Conservation (phyloP, 1,140 invertebrate genomes). For the Leptoteleia sp. region DNA sequence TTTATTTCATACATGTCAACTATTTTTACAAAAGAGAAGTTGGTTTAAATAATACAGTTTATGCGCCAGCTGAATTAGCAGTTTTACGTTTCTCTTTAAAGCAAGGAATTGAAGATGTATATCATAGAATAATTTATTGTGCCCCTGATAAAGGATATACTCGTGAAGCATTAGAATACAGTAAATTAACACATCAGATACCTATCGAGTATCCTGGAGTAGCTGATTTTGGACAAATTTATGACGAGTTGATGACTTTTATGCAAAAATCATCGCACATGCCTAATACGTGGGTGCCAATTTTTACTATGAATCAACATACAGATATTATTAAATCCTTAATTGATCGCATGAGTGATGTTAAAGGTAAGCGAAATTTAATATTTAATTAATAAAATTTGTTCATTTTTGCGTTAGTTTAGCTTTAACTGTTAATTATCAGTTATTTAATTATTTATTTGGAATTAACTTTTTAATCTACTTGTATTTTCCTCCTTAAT, state of each 20-base stretch:
- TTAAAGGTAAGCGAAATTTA: too few species aligned
- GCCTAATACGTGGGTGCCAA: conserved; percentile 67
- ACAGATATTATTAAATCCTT: conserved; percentile 65
- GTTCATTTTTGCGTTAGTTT: too few species aligned
- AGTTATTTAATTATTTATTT: too few species aligned
- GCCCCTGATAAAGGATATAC: conserved; percentile 81
- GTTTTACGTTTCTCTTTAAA: conserved; percentile 79
- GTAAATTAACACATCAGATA: conserved; percentile 80
- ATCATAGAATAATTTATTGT: conserved; percentile 81
- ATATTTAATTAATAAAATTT: too few species aligned
- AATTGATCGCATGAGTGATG: conserved; percentile 75
- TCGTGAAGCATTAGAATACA: conserved; percentile 77
- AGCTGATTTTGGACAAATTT: conserved; percentile 65
- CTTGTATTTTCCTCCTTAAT: too few species aligned
- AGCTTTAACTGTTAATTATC: too few species aligned
- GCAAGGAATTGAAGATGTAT: conserved; percentile 80
- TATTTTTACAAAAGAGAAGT: conserved; percentile 71
- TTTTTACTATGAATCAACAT: conserved; percentile 78
- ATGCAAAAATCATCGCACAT: conserved; percentile 51
- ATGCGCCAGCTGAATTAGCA: conserved; percentile 77
- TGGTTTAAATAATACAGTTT: conserved; percentile 61
- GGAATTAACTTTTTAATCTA: too few species aligned
- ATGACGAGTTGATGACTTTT: conserved; percentile 76
- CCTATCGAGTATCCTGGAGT: conserved; percentile 74
- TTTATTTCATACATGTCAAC: conserved; percentile 78